Percentiles rank a stretch among this genome's conserved stretches.
phyloP scores from a whole-genome alignment of 2,888 invertebrate species.

The Harpagoxenus sublaevis region DNA sequence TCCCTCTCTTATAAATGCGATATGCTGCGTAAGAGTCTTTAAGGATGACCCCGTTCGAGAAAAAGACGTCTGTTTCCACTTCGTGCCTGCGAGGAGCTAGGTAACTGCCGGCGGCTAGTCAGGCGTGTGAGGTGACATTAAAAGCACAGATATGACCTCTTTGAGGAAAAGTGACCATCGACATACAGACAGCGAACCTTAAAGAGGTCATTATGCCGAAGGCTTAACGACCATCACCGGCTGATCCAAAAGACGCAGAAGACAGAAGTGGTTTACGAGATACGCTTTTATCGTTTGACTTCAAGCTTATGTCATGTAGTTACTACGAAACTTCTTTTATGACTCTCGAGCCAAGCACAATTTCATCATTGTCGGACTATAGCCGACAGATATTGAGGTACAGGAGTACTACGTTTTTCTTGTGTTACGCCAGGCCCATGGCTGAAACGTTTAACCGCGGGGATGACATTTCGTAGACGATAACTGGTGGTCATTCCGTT shows the following conservation, averaged over 20 bases:
- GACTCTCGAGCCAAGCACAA: slow-evolving; percentile 59
- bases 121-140: slow-evolving; percentile 46
- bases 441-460: slow-evolving; percentile 62
- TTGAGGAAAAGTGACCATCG: slow-evolving; percentile 64
- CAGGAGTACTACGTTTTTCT: slow-evolving; percentile 58
- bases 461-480: slow-evolving; percentile 66
- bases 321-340: slow-evolving; percentile 71
- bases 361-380: slow-evolving; percentile 69
- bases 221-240: slow-evolving; percentile 37
- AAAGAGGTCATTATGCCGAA: slow-evolving; percentile 64
- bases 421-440: slow-evolving; percentile 53
- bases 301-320: slow-evolving; percentile 51
- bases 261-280: slow-evolving; percentile 24
- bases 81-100: slow-evolving; percentile 16
- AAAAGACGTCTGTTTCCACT: slow-evolving; percentile 44
- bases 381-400: slow-evolving; percentile 40
- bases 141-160: slow-evolving; percentile 66
- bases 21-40: slow-evolving; percentile 9
- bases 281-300: slow-evolving; percentile 51
- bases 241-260: slow-evolving; percentile 40
- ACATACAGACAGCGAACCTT: slow-evolving; percentile 51
- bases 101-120: slow-evolving; percentile 3
- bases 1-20: background rate
- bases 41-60: slow-evolving; percentile 58
- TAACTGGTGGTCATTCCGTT: slow-evolving; percentile 67